Evolutionary conservation across 2,113 vertebrate species (phyloP), one percentile per base, ranked within the genome.

Genomic region (Elgaria multicarinata): DNA sequence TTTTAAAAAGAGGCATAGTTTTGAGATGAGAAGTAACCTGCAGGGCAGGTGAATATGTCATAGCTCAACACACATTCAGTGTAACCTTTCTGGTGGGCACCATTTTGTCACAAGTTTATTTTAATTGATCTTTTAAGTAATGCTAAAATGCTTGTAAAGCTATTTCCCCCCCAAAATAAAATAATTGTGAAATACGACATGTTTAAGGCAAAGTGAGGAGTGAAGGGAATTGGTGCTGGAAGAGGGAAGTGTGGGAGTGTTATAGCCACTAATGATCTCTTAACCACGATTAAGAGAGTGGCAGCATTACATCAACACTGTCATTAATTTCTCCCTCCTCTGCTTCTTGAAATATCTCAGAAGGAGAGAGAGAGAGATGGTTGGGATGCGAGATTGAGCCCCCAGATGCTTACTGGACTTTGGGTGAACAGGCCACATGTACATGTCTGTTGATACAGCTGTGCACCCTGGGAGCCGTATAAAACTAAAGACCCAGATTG

Each of bases 401-500:
- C 3, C 28, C 14, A 18, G 44, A 26, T 13, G 42, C 24, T 50
- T 9, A 28, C 67, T 53, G 26, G 64, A 46, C 10, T 79, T n/a
- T 67, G 13, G 62, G 31, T 85, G 67, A n/a, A 18, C 72, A 66
- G 62, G 1, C 0, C 2, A 0, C 0, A 36, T 82, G 3, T 75
- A 62, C 33, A 1, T 58, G 39, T 82, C 86, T 86, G 1, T 6
- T 72, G 18, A 91, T 8, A 87, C 16, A 12, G 79, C 3, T 80
- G 24, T 71, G n/a, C 55, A 77, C 42, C 58, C 46, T 72, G 81
- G 77, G 53, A 83, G 39, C 58, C n/a, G n/a, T 22, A 88, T 44
- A 66, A 85, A 86, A 92, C 66, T 79, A 33, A 85, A 12, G 6
- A 44, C 46, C 7, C 50, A 66, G 26, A 91, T 91, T 88, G 84